Conservation (phyloP, 1,140 invertebrate genomes). For the Onthophagus taurus region DNA sequence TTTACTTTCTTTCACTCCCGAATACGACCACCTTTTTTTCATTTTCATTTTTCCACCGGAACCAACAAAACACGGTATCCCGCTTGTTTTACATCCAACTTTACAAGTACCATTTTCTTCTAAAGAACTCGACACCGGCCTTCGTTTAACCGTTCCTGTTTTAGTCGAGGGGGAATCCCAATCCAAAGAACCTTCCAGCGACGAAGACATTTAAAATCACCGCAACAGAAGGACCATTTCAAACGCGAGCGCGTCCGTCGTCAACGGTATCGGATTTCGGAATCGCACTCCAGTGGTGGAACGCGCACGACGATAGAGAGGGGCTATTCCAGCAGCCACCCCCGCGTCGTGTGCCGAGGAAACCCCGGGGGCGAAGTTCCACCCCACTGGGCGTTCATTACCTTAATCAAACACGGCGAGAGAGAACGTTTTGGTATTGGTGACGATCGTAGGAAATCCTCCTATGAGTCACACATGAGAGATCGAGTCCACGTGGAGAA, state of each 20-base stretch:
- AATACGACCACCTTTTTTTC: background rate
- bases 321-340: slow-evolving; percentile 10
- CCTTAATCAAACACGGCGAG: slow-evolving; percentile 22
- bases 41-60: background rate
- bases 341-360: slow-evolving; percentile 8
- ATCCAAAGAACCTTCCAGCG: slow-evolving; percentile 45
- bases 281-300: slow-evolving; percentile 8
- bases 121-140: slow-evolving; percentile 43
- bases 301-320: slow-evolving; percentile 10
- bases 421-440: background rate
- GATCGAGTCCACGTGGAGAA: slow-evolving; percentile 8
- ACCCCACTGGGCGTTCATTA: slow-evolving; percentile 27
- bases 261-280: background rate
- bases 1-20: background rate
- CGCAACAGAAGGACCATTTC: background rate
- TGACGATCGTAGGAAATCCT: slow-evolving; percentile 6
- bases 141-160: slow-evolving; percentile 54
- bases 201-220: slow-evolving; percentile 13
- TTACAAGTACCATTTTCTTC: background rate
- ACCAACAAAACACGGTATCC: background rate
- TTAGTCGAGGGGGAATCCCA: slow-evolving; percentile 59
- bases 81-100: background rate
- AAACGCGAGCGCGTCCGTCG: background rate
- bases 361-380: no score
- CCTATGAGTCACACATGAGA: background rate